Conservation (phyloP, 2,113 vertebrate species). For the Chinchilla lanigera region DNA sequence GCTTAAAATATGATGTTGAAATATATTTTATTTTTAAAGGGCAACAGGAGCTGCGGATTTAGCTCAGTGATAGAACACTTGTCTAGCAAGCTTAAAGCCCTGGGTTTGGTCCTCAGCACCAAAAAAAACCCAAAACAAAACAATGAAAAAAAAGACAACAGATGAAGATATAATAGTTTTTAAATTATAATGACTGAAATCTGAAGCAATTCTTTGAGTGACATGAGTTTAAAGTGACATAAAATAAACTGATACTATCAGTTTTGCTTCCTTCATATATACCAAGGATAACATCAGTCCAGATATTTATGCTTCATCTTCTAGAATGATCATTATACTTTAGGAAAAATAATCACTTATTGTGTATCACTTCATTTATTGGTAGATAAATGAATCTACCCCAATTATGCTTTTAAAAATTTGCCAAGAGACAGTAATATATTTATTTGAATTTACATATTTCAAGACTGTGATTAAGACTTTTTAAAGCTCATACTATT, state of each 20-base stretch:
- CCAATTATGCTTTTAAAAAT: background rate
- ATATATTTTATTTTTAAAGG: background rate
- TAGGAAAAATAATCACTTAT: background rate
- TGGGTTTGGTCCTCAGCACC: too few relatives aligned
- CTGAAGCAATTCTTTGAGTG: background rate
- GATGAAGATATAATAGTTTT: background rate
- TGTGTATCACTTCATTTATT: background rate
- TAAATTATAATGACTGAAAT: background rate
- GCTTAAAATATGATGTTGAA: background rate
- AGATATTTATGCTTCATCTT: background rate
- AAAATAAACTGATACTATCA: background rate
- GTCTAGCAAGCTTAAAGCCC: too few relatives aligned
- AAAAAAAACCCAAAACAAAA: too few relatives aligned
- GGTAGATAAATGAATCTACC: background rate
- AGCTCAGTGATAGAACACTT: too few relatives aligned
- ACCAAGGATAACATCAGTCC: background rate
- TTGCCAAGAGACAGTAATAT: background rate
- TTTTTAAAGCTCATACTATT: conserved; percentile 26
- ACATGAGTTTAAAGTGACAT: background rate
- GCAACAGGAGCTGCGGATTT: too few relatives aligned
- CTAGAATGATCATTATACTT: background rate
- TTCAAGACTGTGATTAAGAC: background rate
- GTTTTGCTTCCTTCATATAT: background rate
- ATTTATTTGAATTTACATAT: conserved; percentile 59
- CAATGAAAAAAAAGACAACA: background rate